Evolutionary conservation across 92 coral and sea anemone species (phyloP).

Genomic region (Parazoanthus atlanticus): DNA sequence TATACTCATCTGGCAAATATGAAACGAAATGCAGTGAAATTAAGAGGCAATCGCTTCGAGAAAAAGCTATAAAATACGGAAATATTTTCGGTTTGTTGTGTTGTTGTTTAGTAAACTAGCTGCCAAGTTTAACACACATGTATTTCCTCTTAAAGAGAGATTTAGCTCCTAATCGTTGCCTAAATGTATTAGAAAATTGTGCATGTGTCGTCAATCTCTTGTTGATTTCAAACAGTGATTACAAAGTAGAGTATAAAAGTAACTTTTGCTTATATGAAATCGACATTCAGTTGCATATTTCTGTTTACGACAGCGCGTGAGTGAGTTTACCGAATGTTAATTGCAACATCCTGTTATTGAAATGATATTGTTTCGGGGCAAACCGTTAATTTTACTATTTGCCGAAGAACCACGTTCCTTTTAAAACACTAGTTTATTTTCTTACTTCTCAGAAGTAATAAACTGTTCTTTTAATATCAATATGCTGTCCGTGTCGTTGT

Average conservation of each 20-base stretch:
- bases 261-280: background rate
- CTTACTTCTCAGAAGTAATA: background rate
- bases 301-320: background rate
- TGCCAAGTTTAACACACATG: background rate
- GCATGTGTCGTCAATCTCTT: background rate
- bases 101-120: background rate
- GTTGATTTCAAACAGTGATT: background rate
- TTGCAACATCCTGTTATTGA: conserved; percentile 17
- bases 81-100: background rate
- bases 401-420: conserved; percentile 16
- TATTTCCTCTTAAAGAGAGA: conserved; percentile 17
- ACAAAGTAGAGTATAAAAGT: background rate
- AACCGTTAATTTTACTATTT: background rate
- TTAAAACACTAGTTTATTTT: background rate
- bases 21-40: background rate
- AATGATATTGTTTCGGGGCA: background rate
- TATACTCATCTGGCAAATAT: background rate
- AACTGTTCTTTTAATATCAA: too few relatives aligned
- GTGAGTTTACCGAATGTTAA: conserved; percentile 8
- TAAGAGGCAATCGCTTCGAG: background rate
- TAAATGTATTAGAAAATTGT: background rate
- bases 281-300: background rate
- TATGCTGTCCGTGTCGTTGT: too few relatives aligned
- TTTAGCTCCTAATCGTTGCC: background rate
- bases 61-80: background rate